Conservation (phyloP, 1,140 invertebrate species). For the Colletes latitarsis region DNA sequence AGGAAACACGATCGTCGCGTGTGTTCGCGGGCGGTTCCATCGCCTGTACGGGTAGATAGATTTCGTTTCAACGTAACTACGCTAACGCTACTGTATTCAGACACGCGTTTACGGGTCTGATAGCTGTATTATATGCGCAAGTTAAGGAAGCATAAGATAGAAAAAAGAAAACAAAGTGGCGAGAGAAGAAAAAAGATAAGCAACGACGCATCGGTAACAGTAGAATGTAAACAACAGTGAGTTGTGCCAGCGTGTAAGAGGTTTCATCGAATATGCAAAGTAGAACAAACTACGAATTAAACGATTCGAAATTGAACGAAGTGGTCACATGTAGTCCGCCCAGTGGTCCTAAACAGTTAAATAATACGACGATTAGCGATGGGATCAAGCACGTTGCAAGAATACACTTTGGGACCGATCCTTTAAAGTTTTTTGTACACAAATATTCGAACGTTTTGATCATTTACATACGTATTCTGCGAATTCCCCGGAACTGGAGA, state of each 20-base stretch:
- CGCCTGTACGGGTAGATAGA: not conserved
- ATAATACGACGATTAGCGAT: too few relatives aligned
- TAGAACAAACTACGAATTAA: too few relatives aligned
- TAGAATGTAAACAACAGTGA: slow-evolving; percentile 27
- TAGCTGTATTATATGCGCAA: slow-evolving; percentile 51
- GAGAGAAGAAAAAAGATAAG: slow-evolving; percentile 53
- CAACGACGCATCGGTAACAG: slow-evolving; percentile 26
- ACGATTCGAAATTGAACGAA: slow-evolving; percentile 4
- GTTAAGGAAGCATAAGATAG: slow-evolving; percentile 35
- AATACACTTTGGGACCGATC: too few relatives aligned
- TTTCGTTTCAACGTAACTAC: slow-evolving; percentile 28
- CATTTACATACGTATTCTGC: too few relatives aligned
- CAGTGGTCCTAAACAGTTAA: too few relatives aligned
- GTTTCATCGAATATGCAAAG: not conserved
- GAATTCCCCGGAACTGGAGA: too few relatives aligned
- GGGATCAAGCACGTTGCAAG: too few relatives aligned
- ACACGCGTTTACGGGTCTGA: slow-evolving; percentile 16
- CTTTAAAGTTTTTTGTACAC: too few relatives aligned
- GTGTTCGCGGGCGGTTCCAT: not conserved
- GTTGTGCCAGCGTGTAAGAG: slow-evolving; percentile 48
- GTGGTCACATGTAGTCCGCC: too few relatives aligned
- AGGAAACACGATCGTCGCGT: not conserved
- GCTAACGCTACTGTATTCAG: slow-evolving; percentile 28
- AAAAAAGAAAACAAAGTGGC: slow-evolving; percentile 31
- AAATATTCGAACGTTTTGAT: too few relatives aligned